A percentile compares a stretch with the other conserved stretches of the same genome.
phyloP scores from a whole-genome alignment of 2,113 vertebrate species.

The Aldabrachelys gigantea region DNA sequence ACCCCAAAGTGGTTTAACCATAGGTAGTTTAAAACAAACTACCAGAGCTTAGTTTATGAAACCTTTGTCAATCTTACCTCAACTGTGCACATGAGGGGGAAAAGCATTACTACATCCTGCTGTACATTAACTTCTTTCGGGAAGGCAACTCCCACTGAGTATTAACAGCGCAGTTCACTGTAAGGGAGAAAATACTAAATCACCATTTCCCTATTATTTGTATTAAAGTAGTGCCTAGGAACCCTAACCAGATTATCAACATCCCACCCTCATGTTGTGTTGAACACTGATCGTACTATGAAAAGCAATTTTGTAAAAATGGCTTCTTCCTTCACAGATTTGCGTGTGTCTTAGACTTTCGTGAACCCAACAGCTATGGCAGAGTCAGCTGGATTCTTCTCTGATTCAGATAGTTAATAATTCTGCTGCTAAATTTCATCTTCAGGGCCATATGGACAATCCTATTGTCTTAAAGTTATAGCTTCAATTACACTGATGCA shows the following conservation, averaged over 20 bases:
- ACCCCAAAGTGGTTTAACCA: not conserved
- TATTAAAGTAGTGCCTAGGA: not conserved
- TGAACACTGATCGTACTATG: not conserved
- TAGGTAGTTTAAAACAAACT: not conserved
- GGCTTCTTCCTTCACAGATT: not conserved
- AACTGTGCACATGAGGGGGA: not conserved
- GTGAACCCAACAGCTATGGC: accelerated
- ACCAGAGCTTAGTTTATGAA: not conserved
- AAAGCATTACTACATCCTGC: not conserved
- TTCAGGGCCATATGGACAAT: accelerated
- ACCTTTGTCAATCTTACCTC: not conserved
- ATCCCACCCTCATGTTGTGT: not conserved
- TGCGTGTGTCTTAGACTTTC: not conserved
- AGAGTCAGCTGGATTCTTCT: not conserved
- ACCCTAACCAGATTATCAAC: accelerated
- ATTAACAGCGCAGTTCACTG: not conserved
- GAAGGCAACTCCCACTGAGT: not conserved
- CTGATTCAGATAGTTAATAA: too few species aligned
- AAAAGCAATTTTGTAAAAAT: not conserved
- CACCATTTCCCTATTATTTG: accelerated
- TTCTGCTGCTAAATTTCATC: not conserved
- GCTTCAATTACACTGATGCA: not conserved
- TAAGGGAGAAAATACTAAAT: not conserved
- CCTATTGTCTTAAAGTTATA: not conserved
- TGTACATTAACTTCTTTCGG: not conserved